These are phyloP conservation scores for Eptesicus fuscus DNA, from an alignment of 2,113 vertebrate species.

Conservation along the genomic window DNA sequence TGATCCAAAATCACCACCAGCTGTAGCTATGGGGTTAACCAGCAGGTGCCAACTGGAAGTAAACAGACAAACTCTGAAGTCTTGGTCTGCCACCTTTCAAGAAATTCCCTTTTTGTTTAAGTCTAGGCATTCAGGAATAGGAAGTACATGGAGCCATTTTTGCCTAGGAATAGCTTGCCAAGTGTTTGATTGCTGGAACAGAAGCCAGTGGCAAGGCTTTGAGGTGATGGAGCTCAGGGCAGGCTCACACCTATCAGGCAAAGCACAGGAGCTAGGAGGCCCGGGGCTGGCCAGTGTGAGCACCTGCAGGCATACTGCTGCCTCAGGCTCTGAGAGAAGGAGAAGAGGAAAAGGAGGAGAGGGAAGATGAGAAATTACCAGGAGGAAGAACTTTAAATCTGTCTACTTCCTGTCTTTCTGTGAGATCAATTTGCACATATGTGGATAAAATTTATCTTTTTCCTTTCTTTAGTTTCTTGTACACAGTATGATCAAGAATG, in stretches of 20 bases:
- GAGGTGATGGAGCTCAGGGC: neutral
- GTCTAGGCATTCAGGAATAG: neutral
- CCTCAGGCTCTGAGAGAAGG: neutral
- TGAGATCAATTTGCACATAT: rapidly evolving
- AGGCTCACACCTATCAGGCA: neutral
- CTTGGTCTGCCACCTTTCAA: rapidly evolving
- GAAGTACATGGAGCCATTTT: rapidly evolving
- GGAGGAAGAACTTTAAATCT: rapidly evolving
- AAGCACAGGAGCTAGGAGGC: neutral
- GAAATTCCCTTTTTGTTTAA: neutral
- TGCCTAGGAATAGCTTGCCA: neutral
- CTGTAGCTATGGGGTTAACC: too few species aligned
- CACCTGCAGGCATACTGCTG: too few species aligned
- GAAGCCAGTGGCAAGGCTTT: neutral
- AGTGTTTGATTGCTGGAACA: neutral
- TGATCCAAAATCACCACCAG: neutral
- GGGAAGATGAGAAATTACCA: too few species aligned
- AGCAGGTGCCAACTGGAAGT: neutral
- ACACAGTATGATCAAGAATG: neutral
- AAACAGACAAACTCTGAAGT: neutral
- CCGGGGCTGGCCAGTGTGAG: rapidly evolving
- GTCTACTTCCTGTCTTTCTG: neutral
- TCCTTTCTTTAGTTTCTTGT: neutral
- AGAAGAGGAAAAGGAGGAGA: neutral
- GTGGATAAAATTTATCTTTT: neutral